Evolutionary conservation across 1,140 invertebrate genomes (phyloP).

Genomic region (Cherax destructor): DNA sequence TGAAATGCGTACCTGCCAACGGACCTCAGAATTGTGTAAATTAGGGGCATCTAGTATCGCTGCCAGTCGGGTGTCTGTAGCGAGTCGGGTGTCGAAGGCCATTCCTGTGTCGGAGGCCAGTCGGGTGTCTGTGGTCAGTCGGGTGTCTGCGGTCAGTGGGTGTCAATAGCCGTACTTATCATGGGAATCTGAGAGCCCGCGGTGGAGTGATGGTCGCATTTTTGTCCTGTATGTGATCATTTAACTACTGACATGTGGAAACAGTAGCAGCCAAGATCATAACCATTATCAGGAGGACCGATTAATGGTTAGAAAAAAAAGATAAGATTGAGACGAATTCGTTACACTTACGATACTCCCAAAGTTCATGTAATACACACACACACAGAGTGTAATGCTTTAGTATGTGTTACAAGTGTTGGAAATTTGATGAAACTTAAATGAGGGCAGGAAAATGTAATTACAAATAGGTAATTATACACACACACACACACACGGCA

Average conservation of each 20-base stretch:
- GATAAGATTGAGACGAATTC: not conserved
- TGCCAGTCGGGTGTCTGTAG: not conserved
- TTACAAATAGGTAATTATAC: not conserved
- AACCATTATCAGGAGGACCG: not conserved
- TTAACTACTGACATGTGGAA: conserved; percentile 27
- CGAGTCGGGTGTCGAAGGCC: not conserved
- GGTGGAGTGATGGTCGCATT: conserved; percentile 31
- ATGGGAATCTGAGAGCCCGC: not conserved
- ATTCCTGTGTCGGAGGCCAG: not conserved
- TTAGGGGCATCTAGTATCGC: conserved; percentile 31
- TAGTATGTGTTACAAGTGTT: no score
- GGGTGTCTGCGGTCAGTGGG: not conserved
- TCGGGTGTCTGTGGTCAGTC: no score
- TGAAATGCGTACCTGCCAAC: conserved; percentile 47
- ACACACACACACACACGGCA: conserved; percentile 18
- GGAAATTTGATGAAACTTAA: no score
- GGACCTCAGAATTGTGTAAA: conserved; percentile 39
- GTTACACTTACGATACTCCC: not conserved
- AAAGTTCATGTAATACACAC: conserved; percentile 9
- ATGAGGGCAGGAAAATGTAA: no score
- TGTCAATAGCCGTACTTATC: conserved; percentile 11
- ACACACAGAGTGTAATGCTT: not conserved
- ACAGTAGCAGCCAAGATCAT: conserved; percentile 14
- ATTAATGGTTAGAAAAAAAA: not conserved
- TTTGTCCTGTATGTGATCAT: conserved; percentile 30